These are phyloP conservation scores for Sparidentex hasta DNA, from an alignment of 2,797 vertebrate species.

Conservation along the genomic window DNA sequence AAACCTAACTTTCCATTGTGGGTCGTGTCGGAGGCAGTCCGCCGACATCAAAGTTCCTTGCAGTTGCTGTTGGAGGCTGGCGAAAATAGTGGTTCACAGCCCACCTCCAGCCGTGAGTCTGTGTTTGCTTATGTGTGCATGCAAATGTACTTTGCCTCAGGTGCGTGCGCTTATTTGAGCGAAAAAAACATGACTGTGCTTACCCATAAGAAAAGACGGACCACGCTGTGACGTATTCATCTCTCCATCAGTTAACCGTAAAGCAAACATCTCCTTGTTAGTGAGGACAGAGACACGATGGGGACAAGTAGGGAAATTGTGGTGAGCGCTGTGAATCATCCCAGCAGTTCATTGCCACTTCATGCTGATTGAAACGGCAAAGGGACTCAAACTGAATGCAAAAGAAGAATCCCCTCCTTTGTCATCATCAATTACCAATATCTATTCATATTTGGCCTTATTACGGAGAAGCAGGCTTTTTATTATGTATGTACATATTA, in stretches of 20 bases:
- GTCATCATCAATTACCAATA: constrained; percentile 43
- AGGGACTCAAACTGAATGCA: constrained; percentile 29
- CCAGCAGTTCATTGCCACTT: constrained; percentile 56
- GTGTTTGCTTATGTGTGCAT: constrained; percentile 41
- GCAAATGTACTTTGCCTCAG: constrained; percentile 41
- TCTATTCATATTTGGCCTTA: constrained; percentile 17
- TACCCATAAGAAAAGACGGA: constrained; percentile 23
- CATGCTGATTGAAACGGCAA: constrained; percentile 76
- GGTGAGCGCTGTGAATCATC: constrained; percentile 57
- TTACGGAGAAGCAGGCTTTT: constrained; percentile 6
- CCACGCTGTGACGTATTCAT: constrained; percentile 33
- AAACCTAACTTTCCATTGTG: constrained; percentile 6
- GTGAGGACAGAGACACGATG: constrained; percentile 19
- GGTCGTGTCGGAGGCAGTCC: not conserved
- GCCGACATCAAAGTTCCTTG: constrained; percentile 8
- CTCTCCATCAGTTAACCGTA: constrained; percentile 20
- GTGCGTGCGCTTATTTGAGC: constrained; percentile 28
- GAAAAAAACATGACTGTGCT: constrained; percentile 34
- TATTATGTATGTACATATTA: not conserved
- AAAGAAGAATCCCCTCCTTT: constrained; percentile 37
- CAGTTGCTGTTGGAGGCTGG: constrained; percentile 7
- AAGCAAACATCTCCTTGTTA: constrained; percentile 47
- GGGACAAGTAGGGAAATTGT: constrained; percentile 58
- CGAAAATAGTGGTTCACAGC: constrained; percentile 30
- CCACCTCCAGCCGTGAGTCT: constrained; percentile 2